These are phyloP conservation scores for Acestrorhynchus altus DNA, from an alignment of 2,797 vertebrate genomes.

Conservation along the genomic window DNA sequence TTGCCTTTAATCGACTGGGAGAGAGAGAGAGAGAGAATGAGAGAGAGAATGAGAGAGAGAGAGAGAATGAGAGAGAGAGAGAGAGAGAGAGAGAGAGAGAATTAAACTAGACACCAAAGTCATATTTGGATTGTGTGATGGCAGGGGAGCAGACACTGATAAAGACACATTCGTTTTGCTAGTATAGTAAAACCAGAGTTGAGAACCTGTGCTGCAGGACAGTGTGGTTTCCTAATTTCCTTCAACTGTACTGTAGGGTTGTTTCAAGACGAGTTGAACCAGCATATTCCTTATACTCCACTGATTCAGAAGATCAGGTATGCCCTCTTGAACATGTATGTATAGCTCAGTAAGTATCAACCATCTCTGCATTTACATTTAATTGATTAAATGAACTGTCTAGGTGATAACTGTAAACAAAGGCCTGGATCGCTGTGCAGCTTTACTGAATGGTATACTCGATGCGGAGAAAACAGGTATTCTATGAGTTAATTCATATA, in stretches of 20 bases:
- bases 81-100: no score
- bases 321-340: neutral
- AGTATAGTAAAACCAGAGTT: no score
- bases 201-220: neutral
- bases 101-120: no score
- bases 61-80: no score
- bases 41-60: no score
- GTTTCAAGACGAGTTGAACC: constrained; percentile 70
- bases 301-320: constrained; percentile 89
- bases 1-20: no score
- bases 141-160: no score
- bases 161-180: no score
- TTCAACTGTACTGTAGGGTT: constrained; percentile 66
- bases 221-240: neutral
- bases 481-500: neutral
- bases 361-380: neutral
- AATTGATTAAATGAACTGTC: neutral
- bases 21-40: no score
- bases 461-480: constrained; percentile 81
- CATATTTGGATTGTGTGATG: no score
- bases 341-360: neutral
- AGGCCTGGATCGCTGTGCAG: constrained; percentile 87
- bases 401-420: constrained; percentile 79
- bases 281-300: constrained; percentile 80
- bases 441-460: constrained; percentile 84